Conservation (phyloP, 2,797 vertebrate species). For the Sciurus vulgaris region DNA sequence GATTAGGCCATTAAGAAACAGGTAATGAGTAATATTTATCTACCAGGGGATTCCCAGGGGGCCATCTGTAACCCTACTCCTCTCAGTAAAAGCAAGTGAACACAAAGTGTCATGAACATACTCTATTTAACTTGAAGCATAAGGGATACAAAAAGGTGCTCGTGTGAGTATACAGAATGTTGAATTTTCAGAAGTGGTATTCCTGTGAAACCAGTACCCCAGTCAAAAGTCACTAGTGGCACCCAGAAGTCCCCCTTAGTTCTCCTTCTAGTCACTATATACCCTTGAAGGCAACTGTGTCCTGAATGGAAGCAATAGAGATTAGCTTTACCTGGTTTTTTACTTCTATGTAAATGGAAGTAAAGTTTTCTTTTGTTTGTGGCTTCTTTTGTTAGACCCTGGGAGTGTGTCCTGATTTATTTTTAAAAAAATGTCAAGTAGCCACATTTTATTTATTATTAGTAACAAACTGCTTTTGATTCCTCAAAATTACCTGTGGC, state of each 20-base stretch:
- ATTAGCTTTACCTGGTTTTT: background rate
- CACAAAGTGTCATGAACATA: background rate
- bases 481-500: background rate
- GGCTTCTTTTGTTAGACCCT: background rate
- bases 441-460: background rate
- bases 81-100: background rate
- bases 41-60: background rate
- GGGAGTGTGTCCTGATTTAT: background rate
- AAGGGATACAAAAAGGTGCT: background rate
- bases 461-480: background rate
- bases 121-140: background rate
- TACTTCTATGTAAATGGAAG: background rate
- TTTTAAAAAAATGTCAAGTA: constrained; percentile 8
- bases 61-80: background rate
- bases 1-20: background rate
- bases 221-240: background rate
- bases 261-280: background rate
- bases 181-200: background rate
- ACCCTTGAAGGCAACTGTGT: background rate
- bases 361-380: background rate
- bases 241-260: background rate
- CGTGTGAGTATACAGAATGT: background rate
- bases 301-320: background rate
- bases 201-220: background rate
- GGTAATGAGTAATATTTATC: background rate